Evolutionary conservation across 2,888 invertebrate genomes (phyloP), one percentile per base, ranked within the genome.

Genomic region (Oscheius sp.): DNA sequence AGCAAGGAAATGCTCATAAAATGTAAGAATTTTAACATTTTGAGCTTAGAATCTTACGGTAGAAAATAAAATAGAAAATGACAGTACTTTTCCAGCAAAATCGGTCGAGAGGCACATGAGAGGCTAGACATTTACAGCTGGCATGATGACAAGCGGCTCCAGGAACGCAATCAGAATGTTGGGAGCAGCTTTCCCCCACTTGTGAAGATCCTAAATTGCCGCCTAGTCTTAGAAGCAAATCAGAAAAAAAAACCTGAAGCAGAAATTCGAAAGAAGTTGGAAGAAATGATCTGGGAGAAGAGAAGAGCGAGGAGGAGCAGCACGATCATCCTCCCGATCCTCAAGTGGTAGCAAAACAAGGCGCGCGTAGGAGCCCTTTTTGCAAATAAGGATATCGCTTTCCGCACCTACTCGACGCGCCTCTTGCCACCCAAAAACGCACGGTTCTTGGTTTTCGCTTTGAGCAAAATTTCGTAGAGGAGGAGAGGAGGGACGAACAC

Each of bases 1-100:
- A n/a, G n/a, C n/a, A n/a, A n/a, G n/a, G n/a, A n/a, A n/a, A n/a
- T n/a, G n/a, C n/a, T n/a, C n/a, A n/a, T n/a, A n/a, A n/a, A n/a
- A n/a, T n/a, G n/a, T n/a, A n/a, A n/a, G n/a, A n/a, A n/a, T n/a
- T n/a, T n/a, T n/a, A n/a, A n/a, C n/a, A n/a, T n/a, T n/a, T n/a
- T n/a, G n/a, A n/a, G n/a, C n/a, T n/a, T n/a, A n/a, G n/a, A n/a
- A n/a, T n/a, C n/a, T n/a, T n/a, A n/a, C n/a, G n/a, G n/a, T n/a
- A n/a, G n/a, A n/a, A n/a, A n/a, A n/a, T n/a, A n/a, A n/a, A n/a
- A n/a, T n/a, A n/a, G n/a, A n/a, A n/a, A n/a, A n/a, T n/a, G n/a
- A n/a, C n/a, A n/a, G 61, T 8, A 83, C 83, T 82, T 58, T 74
- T 81, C 82, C 82, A 83, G 53, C 83, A 83, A 42, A 76, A 77